A percentile compares a stretch with the other conserved stretches of the same genome.
Evolutionary conservation across 2,113 vertebrate genomes (phyloP).

Genomic region (Hippocampus abdominalis): DNA sequence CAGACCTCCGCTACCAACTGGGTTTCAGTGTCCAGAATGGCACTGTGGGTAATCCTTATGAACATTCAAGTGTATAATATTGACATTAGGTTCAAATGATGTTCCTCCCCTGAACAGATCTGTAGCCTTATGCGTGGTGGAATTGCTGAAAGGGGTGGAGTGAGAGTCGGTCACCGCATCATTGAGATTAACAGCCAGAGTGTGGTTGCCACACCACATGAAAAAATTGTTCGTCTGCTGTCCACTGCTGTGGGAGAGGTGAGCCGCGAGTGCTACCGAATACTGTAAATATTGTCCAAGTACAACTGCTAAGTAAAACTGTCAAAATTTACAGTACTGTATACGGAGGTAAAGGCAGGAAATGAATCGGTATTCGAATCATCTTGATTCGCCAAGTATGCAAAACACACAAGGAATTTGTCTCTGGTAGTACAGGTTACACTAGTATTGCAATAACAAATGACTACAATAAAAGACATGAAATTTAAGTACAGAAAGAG

Average conservation of each 20-base stretch:
- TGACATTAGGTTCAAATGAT: not conserved
- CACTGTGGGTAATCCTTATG: conserved; percentile 80
- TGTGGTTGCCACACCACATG: conserved; percentile 92
- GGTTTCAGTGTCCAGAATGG: conserved; percentile 98
- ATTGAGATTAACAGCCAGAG: conserved; percentile 98
- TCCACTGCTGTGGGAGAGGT: conserved; percentile 96
- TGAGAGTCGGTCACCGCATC: conserved; percentile 95
- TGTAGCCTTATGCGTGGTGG: conserved; percentile 98
- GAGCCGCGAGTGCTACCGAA: conserved; percentile 34
- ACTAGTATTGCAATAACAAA: too few relatives aligned
- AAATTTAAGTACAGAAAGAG: too few relatives aligned
- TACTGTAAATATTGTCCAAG: not conserved
- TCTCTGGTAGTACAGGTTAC: too few relatives aligned
- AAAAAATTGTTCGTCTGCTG: conserved; percentile 95
- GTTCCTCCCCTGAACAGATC: conserved; percentile 72
- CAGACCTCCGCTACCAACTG: conserved; percentile 91
- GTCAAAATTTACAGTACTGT: not conserved
- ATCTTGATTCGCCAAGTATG: too few relatives aligned
- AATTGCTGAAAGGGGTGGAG: conserved; percentile 91
- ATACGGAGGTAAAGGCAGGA: too few relatives aligned
- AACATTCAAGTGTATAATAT: not conserved
- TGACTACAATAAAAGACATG: too few relatives aligned
- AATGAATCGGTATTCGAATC: too few relatives aligned
- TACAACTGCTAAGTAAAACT: not conserved
- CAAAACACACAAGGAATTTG: too few relatives aligned